Base-by-base conservation (phyloP, 2,888 invertebrate genomes). In the Ophonus ardosiacus region DNA sequence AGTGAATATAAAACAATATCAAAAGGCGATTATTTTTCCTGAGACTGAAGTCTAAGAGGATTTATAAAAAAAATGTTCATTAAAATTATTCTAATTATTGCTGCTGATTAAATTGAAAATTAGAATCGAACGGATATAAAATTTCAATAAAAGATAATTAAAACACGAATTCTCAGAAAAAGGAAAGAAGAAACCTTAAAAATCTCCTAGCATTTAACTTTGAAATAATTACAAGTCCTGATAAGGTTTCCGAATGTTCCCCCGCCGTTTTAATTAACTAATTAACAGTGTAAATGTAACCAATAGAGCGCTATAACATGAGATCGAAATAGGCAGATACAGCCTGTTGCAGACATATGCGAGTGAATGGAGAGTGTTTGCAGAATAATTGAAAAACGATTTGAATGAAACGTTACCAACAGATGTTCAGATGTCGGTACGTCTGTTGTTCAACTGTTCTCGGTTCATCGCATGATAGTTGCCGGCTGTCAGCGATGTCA, bases 341-440 rank as follows among this genome's bases (percentile, higher is more conserved):
- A 76, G 51, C 76, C 76, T 76, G 76, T 76, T 76, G 56, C 76
- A 76, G 56, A 56, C 51, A 76, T 76, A n/a, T 51, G 76, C 18
- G 51, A 21, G 13, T 76, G 43, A 71, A 71, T 40, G 24, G n/a
- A 15, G 71, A 51, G 24, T 76, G 43, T 71, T 71, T 76, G 51
- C 21, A 21, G 56, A 76, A 76, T 76, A 76, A 76, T 76, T 76
- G 76, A 51, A 76, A 51, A 76, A 76, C 51, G 56, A 76, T 76
- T 71, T 51, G 76, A 76, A 76, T 76, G 76, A 76, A 71, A 76
- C 38, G 76, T 76, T 76, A 56, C 56, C 24, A 76, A 76, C 76
- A 76, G 76, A 76, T 76, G 76, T 76, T 76, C 51, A 51, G 21
- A 68, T 68, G 68, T 68, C 68, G 31, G 18, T 68, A 1, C 68